These are phyloP conservation scores for Agrochola circellaris DNA, from an alignment of 2,888 invertebrate genomes.

Conservation along the genomic window DNA sequence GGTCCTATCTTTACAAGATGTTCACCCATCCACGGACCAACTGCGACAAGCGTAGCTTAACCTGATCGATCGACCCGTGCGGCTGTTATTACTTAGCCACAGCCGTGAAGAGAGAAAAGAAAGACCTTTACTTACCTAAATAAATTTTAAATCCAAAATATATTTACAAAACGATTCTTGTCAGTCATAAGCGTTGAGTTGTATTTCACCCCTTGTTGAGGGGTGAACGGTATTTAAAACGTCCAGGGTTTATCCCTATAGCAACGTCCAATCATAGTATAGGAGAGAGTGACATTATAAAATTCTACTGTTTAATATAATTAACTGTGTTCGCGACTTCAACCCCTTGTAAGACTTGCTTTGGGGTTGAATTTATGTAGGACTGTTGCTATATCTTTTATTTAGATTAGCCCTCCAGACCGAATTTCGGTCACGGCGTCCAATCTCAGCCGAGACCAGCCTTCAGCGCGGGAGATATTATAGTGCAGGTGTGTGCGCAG, in stretches of 20 bases:
- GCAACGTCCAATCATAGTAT: constrained; percentile 30
- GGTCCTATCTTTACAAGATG: no score
- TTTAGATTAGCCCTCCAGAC: no score
- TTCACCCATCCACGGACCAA: no score
- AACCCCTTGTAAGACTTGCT: neutral
- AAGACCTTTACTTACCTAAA: neutral
- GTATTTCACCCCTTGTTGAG: constrained; percentile 32
- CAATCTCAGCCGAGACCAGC: no score
- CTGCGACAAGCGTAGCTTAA: neutral
- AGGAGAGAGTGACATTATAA: neutral
- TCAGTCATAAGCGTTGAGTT: constrained; percentile 5
- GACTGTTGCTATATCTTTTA: neutral
- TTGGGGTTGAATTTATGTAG: neutral
- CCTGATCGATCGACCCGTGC: neutral
- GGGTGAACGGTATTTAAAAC: constrained; percentile 21
- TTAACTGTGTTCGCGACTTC: neutral
- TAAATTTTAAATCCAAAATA: neutral
- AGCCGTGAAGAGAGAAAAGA: no score
- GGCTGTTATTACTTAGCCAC: neutral
- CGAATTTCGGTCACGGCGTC: no score
- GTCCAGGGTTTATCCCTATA: constrained; percentile 19
- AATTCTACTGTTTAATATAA: neutral
- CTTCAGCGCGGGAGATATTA: no score
- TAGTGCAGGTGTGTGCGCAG: no score
- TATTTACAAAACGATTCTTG: neutral